These are phyloP conservation scores for Galendromus occidentalis DNA, from an alignment of 1,140 invertebrate species.

Conservation along the genomic window DNA sequence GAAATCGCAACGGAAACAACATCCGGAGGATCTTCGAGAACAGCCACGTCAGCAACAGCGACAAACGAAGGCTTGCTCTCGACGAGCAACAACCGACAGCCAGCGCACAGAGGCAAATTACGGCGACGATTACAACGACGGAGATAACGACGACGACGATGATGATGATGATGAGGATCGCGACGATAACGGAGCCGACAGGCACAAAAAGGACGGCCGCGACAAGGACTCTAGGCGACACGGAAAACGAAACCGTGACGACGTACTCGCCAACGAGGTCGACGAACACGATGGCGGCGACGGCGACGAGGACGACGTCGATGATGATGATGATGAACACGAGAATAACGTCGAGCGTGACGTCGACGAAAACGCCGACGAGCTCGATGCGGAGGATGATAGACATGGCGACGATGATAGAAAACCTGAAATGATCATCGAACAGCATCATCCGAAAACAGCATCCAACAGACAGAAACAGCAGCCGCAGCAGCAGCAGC, in stretches of 20 bases:
- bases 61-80: no score
- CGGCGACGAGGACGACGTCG: slow-evolving; percentile 16
- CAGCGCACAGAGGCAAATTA: no score
- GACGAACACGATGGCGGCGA: slow-evolving; percentile 18
- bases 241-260: slow-evolving; percentile 16
- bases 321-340: slow-evolving; percentile 24
- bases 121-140: no score
- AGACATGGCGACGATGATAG: slow-evolving; percentile 32
- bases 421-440: slow-evolving; percentile 36
- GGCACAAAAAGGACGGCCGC: slow-evolving; percentile 26
- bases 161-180: slow-evolving; percentile 15
- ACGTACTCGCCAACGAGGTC: slow-evolving; percentile 16
- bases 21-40: no score
- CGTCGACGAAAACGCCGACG: slow-evolving; percentile 4
- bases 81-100: no score
- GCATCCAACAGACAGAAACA: neutral
- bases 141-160: slow-evolving; percentile 18
- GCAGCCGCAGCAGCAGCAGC: slow-evolving; percentile 21
- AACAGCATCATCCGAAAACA: slow-evolving; percentile 13
- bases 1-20: no score
- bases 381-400: slow-evolving; percentile 20
- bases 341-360: slow-evolving; percentile 18
- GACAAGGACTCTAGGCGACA: slow-evolving; percentile 14
- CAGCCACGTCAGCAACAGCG: no score
- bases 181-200: slow-evolving; percentile 39